Evolutionary conservation across 2,888 invertebrate species (phyloP).

Genomic region (Thysanoteuthis rhombus): DNA sequence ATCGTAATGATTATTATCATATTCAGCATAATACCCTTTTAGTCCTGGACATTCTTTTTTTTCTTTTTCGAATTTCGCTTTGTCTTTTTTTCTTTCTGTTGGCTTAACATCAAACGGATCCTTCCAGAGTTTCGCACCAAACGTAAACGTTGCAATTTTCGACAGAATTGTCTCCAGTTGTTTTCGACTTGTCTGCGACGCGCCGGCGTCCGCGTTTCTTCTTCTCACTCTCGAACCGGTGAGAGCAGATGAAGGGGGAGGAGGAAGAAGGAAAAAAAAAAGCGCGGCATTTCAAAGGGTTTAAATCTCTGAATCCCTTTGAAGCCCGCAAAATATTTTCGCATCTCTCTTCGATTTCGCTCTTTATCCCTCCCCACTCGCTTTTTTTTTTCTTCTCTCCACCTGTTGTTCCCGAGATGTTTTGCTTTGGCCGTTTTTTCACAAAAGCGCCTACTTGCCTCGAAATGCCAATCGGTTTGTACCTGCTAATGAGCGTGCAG

Average conservation of each 20-base stretch:
- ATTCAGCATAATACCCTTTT: not conserved
- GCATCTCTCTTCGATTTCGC: not conserved
- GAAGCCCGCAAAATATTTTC: not conserved
- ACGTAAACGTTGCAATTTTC: not conserved
- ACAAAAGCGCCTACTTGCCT: too few species aligned
- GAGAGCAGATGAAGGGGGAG: not conserved
- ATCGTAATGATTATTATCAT: not conserved
- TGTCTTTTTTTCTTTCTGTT: not conserved
- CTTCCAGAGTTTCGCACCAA: not conserved
- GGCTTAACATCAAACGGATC: not conserved
- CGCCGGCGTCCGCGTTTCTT: not conserved
- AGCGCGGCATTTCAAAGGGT: not conserved
- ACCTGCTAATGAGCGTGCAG: too few species aligned
- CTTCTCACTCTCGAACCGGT: not conserved
- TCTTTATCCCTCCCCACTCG: not conserved
- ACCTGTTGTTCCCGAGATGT: not conserved
- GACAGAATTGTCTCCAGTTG: not conserved
- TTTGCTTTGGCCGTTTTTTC: too few species aligned
- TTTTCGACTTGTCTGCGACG: not conserved
- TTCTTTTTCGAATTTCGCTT: not conserved
- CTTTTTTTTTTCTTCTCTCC: not conserved
- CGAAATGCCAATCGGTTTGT: too few species aligned
- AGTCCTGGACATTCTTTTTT: not conserved
- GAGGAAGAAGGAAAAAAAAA: not conserved
- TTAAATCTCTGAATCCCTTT: not conserved